Percentiles rank a stretch among this genome's conserved stretches.
These are phyloP conservation scores for Acleris holmiana DNA, from an alignment of 2,888 invertebrate genomes.

Conservation along the genomic window DNA sequence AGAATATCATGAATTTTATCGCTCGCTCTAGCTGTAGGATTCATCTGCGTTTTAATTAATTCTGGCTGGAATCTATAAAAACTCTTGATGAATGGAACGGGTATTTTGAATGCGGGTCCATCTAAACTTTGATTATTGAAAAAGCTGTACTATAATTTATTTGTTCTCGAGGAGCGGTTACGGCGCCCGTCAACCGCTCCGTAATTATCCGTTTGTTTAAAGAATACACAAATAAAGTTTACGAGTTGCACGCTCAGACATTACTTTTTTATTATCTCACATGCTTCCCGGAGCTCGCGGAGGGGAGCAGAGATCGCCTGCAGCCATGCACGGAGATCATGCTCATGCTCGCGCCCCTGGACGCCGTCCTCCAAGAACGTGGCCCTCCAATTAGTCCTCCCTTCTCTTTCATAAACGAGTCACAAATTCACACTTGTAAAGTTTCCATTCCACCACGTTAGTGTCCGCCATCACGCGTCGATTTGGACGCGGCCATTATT, in stretches of 20 bases:
- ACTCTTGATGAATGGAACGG: background rate
- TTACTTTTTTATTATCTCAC: constrained; percentile 80
- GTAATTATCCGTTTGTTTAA: constrained; percentile 80
- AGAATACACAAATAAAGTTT: constrained; percentile 82
- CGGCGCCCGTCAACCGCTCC: constrained; percentile 69
- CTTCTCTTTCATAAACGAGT: background rate
- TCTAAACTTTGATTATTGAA: constrained; percentile 57
- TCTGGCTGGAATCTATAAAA: constrained; percentile 7
- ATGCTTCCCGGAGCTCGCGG: constrained; percentile 70
- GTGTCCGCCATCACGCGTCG: constrained; percentile 6
- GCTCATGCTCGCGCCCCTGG: background rate
- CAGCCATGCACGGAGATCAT: constrained; percentile 48
- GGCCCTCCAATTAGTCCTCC: constrained; percentile 10
- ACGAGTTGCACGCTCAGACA: constrained; percentile 74
- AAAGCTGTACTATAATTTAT: constrained; percentile 64
- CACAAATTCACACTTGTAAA: constrained; percentile 14
- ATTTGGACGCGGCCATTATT: constrained; percentile 32
- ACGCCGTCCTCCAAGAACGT: background rate
- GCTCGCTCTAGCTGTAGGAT: background rate
- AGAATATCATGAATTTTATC: background rate
- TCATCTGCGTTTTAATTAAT: background rate
- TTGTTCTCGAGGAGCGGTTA: constrained; percentile 58
- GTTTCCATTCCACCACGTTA: constrained; percentile 2
- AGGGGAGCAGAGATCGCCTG: constrained; percentile 62
- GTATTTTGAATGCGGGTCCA: constrained; percentile 19